Conservation (phyloP, 2,888 invertebrate genomes). For the Monopis laevigella region DNA sequence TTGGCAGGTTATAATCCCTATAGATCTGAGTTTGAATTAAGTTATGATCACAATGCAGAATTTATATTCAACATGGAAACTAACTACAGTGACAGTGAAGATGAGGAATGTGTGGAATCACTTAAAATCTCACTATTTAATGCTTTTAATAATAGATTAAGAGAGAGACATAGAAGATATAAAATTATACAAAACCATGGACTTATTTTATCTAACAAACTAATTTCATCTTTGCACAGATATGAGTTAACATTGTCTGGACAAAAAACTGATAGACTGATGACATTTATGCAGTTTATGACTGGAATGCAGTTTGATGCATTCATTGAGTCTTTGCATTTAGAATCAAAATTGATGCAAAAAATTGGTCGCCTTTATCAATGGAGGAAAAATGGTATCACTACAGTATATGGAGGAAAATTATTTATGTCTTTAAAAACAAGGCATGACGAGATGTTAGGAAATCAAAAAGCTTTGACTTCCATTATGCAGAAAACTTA, state of each 20-base stretch:
- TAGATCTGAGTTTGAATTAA: constrained; percentile 85
- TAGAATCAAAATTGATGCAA: constrained; percentile 74
- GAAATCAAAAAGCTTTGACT: constrained; percentile 47
- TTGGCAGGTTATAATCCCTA: constrained; percentile 87
- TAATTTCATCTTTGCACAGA: constrained; percentile 73
- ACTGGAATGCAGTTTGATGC: constrained; percentile 78
- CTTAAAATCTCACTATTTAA: constrained; percentile 76
- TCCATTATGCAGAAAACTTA: constrained; percentile 42
- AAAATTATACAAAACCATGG: constrained; percentile 81
- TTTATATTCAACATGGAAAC: constrained; percentile 64
- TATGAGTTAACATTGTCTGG: constrained; percentile 72
- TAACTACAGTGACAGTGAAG: constrained; percentile 48
- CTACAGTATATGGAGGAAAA: constrained; percentile 67
- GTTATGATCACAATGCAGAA: constrained; percentile 86
- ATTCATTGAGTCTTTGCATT: constrained; percentile 78
- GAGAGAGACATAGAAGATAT: constrained; percentile 77
- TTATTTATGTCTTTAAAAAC: constrained; percentile 73
- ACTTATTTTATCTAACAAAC: constrained; percentile 77
- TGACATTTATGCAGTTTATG: constrained; percentile 81
- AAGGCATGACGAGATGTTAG: constrained; percentile 64
- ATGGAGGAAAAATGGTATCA: constrained; percentile 77
- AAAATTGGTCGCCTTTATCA: constrained; percentile 70
- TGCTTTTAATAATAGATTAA: constrained; percentile 80
- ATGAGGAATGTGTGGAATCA: constrained; percentile 64
- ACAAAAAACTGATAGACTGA: constrained; percentile 68